Evolutionary conservation across 1,140 invertebrate genomes (phyloP).

Genomic region (Platyura marginata): DNA sequence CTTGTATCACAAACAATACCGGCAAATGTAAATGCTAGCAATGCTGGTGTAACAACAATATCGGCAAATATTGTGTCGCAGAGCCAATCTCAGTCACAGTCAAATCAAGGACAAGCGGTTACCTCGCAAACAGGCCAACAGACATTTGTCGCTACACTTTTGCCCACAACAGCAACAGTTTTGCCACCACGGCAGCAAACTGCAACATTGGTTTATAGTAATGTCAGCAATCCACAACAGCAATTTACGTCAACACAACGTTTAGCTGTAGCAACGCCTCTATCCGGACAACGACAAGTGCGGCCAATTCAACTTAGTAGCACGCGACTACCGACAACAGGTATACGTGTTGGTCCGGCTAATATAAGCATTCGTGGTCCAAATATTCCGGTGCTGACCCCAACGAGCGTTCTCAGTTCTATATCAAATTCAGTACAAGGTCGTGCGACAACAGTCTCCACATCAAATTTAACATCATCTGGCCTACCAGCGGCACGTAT

Average conservation of each 20-base stretch:
- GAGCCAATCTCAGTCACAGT: neutral
- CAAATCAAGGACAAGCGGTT: neutral
- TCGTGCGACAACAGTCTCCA: conserved; percentile 4
- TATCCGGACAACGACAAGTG: conserved; percentile 10
- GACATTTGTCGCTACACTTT: conserved; percentile 17
- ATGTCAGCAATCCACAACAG: conserved; percentile 3
- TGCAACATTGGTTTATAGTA: conserved; percentile 19
- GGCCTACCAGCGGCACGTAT: conserved; percentile 14
- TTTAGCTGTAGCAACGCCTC: conserved; percentile 18
- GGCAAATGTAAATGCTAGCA: neutral
- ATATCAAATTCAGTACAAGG: conserved; percentile 9
- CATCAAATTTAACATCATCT: conserved; percentile 11
- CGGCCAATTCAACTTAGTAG: conserved; percentile 17
- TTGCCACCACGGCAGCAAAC: conserved; percentile 20
- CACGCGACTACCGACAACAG: conserved; percentile 14
- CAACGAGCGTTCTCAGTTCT: conserved; percentile 11
- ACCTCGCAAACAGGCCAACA: conserved; percentile 3
- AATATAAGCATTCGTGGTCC: conserved; percentile 21
- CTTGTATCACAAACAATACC: conserved; percentile 9
- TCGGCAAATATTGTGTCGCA: conserved; percentile 2
- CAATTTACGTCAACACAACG: conserved; percentile 9
- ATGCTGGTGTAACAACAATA: neutral
- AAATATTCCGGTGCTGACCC: conserved; percentile 15
- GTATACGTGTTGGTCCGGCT: conserved; percentile 7
- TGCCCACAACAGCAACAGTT: too few relatives aligned